Evolutionary conservation across 2,797 vertebrate species (phyloP).

Genomic region (Sarcoramphus papa): DNA sequence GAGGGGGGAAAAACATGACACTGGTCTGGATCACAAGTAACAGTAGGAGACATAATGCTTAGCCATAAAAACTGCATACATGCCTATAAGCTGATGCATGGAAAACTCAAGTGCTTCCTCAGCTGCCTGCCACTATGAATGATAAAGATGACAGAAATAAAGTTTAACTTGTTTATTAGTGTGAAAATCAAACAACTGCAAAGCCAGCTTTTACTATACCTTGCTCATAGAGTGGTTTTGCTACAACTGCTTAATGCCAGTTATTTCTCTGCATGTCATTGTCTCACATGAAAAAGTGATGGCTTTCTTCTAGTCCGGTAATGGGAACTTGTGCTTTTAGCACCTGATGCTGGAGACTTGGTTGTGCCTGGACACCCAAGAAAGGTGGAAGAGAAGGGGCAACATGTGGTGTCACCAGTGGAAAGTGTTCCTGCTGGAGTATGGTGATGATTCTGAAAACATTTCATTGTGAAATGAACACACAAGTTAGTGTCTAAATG

Average conservation of each 20-base stretch:
- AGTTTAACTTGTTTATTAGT: conserved; percentile 25
- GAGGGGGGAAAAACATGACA: neutral
- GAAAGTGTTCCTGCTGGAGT: neutral
- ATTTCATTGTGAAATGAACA: neutral
- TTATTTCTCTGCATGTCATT: neutral
- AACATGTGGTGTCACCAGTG: neutral
- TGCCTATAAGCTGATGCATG: conserved; percentile 32
- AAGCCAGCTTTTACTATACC: neutral
- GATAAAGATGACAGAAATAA: neutral
- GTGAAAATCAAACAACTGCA: conserved; percentile 19
- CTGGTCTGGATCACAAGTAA: conserved; percentile 9
- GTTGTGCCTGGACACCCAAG: neutral
- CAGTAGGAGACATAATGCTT: conserved; percentile 45
- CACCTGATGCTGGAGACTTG: neutral
- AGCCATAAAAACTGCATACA: neutral
- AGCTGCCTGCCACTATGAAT: conserved; percentile 27
- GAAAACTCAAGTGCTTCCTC: conserved; percentile 25
- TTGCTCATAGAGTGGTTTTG: neutral
- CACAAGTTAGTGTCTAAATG: neutral
- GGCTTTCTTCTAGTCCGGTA: neutral
- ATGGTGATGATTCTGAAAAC: neutral
- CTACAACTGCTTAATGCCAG: neutral
- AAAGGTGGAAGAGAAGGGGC: neutral
- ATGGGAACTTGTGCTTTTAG: neutral
- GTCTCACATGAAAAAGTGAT: neutral